These are phyloP conservation scores for Acleris sparsana DNA, from an alignment of 2,888 invertebrate genomes.

Conservation along the genomic window DNA sequence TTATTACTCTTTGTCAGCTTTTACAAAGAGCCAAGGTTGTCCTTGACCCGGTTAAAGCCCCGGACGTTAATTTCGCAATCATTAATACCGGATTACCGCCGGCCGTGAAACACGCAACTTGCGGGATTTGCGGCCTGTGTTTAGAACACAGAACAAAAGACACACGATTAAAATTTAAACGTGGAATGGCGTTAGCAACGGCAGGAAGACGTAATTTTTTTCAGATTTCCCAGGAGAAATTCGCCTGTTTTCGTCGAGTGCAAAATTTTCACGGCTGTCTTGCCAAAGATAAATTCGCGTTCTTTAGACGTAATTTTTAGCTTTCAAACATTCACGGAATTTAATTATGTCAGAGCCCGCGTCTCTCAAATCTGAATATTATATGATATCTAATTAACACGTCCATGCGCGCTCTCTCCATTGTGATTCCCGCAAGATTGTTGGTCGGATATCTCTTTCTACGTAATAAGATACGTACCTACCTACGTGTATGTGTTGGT, in stretches of 20 bases:
- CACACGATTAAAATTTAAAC: not conserved
- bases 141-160: constrained; percentile 1
- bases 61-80: constrained; percentile 4
- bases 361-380: not conserved
- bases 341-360: not conserved
- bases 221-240: not conserved
- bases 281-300: not conserved
- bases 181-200: not conserved
- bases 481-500: not conserved
- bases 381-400: not conserved
- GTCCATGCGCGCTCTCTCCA: not conserved
- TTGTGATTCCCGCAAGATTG: not conserved
- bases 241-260: not conserved
- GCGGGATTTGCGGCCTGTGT: not conserved
- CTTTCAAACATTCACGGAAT: not conserved
- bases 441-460: not conserved
- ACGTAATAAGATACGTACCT: not conserved
- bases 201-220: not conserved
- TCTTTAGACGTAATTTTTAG: not conserved
- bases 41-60: constrained; percentile 24
- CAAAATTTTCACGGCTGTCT: not conserved
- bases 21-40: not conserved
- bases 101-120: constrained; percentile 13
- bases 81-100: constrained; percentile 3
- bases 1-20: too few relatives aligned